A percentile compares a stretch with the other conserved stretches of the same genome.
Conservation (phyloP, 2,113 vertebrate genomes). For the Microtus ochrogaster region DNA sequence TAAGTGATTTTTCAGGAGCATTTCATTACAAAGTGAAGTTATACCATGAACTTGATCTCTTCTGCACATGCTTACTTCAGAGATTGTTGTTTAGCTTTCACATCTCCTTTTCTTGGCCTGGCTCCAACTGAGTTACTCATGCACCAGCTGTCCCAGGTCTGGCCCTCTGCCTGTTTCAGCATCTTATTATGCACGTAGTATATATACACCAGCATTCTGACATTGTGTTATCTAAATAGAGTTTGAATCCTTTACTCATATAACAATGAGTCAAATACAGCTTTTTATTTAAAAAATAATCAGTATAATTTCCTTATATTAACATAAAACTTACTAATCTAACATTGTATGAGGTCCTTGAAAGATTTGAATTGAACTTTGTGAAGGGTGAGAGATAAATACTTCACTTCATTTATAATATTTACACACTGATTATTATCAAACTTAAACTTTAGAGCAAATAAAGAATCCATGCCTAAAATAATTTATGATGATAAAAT, state of each 20-base stretch:
- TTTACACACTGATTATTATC: background rate
- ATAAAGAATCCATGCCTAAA: background rate
- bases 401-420: background rate
- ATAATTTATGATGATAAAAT: background rate
- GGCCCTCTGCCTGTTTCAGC: background rate
- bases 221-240: no score
- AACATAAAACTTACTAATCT: background rate
- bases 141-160: background rate
- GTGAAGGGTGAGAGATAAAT: background rate
- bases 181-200: background rate
- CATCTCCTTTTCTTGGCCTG: background rate
- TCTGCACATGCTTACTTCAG: background rate
- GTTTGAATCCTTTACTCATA: background rate
- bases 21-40: background rate
- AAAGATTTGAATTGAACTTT: background rate
- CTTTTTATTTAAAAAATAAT: background rate
- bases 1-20: background rate
- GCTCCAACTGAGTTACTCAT: background rate
- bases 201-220: background rate
- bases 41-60: background rate
- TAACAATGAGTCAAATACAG: background rate
- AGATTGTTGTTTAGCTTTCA: background rate
- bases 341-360: background rate
- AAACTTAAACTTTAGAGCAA: background rate
- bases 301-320: background rate